phyloP scores from a whole-genome alignment of 1,140 invertebrate genomes.

The Aleiodes sp. region DNA sequence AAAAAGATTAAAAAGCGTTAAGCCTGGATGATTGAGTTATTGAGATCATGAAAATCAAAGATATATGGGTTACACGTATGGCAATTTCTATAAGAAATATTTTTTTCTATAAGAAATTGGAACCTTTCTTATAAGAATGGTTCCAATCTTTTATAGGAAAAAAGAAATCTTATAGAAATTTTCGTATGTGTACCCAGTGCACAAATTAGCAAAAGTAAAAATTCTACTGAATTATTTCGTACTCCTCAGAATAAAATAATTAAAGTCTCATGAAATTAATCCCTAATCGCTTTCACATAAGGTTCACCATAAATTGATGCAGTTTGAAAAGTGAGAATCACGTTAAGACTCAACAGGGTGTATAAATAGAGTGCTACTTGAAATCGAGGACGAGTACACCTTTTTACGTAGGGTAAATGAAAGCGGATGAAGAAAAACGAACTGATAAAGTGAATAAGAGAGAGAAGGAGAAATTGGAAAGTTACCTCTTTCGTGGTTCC shows the following conservation, averaged over 20 bases:
- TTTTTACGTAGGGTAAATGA: slow-evolving; percentile 1
- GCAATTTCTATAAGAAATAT: too few relatives aligned
- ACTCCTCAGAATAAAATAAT: not conserved
- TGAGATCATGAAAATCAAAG: too few relatives aligned
- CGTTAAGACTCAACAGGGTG: slow-evolving; percentile 11
- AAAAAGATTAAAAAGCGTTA: too few relatives aligned
- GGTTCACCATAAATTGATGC: slow-evolving; percentile 20
- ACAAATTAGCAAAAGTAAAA: too few relatives aligned
- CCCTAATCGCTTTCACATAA: slow-evolving; percentile 23
- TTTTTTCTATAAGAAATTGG: too few relatives aligned
- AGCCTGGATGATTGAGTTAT: too few relatives aligned
- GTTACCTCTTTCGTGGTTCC: slow-evolving; percentile 16
- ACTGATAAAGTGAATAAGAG: not conserved
- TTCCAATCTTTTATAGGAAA: too few relatives aligned
- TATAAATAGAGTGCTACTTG: slow-evolving; percentile 25
- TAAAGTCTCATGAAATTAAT: not conserved
- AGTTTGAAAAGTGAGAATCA: not conserved
- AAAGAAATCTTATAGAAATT: too few relatives aligned
- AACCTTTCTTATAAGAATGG: too few relatives aligned
- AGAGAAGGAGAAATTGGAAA: slow-evolving; percentile 11
- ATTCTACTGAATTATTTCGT: too few relatives aligned
- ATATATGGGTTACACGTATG: too few relatives aligned
- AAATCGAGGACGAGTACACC: slow-evolving; percentile 23
- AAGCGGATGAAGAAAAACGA: not conserved
- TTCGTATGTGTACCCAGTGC: too few relatives aligned